Evolutionary conservation across 2,113 vertebrate species (phyloP), one percentile per base, ranked within the genome.

Genomic region (Porphyrio hochstetteri): DNA sequence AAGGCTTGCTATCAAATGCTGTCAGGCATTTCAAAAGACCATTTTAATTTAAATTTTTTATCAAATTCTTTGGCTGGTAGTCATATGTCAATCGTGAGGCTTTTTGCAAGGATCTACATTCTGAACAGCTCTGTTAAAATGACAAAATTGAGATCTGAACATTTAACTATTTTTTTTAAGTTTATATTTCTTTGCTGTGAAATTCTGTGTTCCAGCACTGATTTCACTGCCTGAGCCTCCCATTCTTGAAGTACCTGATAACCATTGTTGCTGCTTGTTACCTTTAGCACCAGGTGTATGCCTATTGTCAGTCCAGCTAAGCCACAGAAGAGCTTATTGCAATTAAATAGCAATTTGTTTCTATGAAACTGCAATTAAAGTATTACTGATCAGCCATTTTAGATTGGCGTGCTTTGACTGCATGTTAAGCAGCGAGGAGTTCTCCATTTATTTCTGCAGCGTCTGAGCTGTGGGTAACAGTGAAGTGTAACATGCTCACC

Each of bases 271-370:
- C 79, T 92, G 85, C 75, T 84, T 36, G 20, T 44, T 94, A 36
- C 88, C 36, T 77, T 94, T 92, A 40, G 71, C 95, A 96, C 84
- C 92, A 85, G 87, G 96, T 96, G 92, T 90, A 88, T 64, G 89
- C 92, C 96, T 96, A 92, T 95, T 97, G 97, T 98, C 93, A 97
- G 98, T 97, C 96, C 97, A 93, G 96, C 96, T 96, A 97, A 98
- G 97, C 97, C 97, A 95, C 98, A 96, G 96, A 97, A 98, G 96
- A 97, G 98, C 97, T 98, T 97, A 97, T 95, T 98, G 97, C 96
- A 98, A 98, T 98, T 98, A 98, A 98, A 98, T 88, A 97, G 98
- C 98, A 98, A 98, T 98, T 98, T 98, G 98, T 98, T 98, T 98
- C 98, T 97, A 97, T 98, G 98, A 98, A 98, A 98, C 98, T 98